phyloP scores from a whole-genome alignment of 2,888 invertebrate species.

The Apodemia zela region DNA sequence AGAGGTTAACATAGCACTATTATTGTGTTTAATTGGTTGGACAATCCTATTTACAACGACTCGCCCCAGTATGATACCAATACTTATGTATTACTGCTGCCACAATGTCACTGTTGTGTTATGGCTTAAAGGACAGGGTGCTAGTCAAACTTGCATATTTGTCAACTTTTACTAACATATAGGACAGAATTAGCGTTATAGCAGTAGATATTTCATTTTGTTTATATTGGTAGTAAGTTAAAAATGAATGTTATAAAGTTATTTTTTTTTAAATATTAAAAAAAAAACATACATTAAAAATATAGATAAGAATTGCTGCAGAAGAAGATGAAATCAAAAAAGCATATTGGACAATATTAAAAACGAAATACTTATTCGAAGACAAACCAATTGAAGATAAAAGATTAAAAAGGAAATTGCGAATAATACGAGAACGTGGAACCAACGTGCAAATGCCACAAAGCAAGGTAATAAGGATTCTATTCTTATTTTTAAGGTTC shows the following conservation, averaged over 20 bases:
- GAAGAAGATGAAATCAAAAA: slow-evolving; percentile 73
- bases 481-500: background rate
- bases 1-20: background rate
- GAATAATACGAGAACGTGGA: slow-evolving; percentile 55
- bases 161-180: no score
- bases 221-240: no score
- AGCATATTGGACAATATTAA: slow-evolving; percentile 66
- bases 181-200: no score
- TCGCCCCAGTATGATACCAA: no score
- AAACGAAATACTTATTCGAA: slow-evolving; percentile 57
- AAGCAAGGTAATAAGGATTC: slow-evolving; percentile 53
- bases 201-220: no score
- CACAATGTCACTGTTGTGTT: no score
- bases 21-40: no score
- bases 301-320: slow-evolving; percentile 61
- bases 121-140: no score
- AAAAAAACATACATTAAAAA: background rate
- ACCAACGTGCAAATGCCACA: slow-evolving; percentile 71
- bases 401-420: background rate
- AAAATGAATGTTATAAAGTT: no score
- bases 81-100: no score
- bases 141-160: no score
- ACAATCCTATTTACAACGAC: no score
- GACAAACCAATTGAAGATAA: slow-evolving; percentile 12
- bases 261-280: background rate